These are phyloP conservation scores for Tychaedon coryphoeus DNA, from an alignment of 2,113 vertebrate genomes.

Conservation along the genomic window DNA sequence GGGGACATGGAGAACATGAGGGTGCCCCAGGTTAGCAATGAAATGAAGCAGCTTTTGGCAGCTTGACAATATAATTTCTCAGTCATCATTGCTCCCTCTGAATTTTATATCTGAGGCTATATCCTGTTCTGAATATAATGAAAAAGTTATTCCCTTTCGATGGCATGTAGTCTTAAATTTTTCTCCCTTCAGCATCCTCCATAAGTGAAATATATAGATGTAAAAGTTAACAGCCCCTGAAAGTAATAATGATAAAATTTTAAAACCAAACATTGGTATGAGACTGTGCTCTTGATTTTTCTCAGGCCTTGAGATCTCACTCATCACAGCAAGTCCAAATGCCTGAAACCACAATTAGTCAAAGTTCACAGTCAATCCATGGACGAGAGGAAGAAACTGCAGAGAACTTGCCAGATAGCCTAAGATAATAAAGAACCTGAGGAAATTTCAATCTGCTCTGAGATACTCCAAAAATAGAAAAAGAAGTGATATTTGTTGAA, in stretches of 20 bases:
- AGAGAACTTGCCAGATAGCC: not conserved
- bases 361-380: not conserved
- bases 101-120: not conserved
- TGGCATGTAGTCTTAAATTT: not conserved
- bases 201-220: not conserved
- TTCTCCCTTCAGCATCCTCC: not conserved
- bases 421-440: not conserved
- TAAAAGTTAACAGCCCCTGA: not conserved
- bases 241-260: not conserved
- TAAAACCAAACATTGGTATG: not conserved
- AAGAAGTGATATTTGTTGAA: not conserved
- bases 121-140: not conserved
- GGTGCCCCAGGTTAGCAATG: not conserved
- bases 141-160: not conserved
- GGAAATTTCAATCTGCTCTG: not conserved
- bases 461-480: not conserved
- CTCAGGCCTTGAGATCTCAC: not conserved
- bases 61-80: not conserved
- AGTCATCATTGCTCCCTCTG: not conserved
- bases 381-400: not conserved
- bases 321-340: not conserved
- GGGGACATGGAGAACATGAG: not conserved
- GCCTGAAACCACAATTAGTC: not conserved
- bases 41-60: not conserved
- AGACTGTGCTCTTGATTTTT: not conserved